A percentile compares a stretch with the other conserved stretches of the same genome.
Conservation (phyloP, 1,140 invertebrate species). For the Conus betulinus region DNA sequence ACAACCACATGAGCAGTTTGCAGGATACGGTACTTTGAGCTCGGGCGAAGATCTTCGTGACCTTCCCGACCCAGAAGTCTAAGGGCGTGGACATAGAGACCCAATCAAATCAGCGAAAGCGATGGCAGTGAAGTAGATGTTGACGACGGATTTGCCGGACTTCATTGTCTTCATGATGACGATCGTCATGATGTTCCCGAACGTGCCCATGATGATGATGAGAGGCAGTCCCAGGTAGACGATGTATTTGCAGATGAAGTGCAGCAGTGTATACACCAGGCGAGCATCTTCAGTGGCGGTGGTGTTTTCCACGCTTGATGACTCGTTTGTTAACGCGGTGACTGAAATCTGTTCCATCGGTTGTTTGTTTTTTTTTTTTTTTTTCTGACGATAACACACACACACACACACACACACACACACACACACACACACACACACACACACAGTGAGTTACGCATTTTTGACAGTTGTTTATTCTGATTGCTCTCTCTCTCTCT, state of each 20-base stretch:
- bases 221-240: neutral
- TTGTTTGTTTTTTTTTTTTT: neutral
- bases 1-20: neutral
- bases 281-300: no score
- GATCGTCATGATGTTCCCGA: conserved; percentile 3
- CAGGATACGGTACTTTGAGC: neutral
- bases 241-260: no score
- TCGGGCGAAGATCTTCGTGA: no score
- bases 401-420: no score
- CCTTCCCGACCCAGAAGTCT: no score
- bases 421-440: no score
- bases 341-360: neutral
- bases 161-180: neutral
- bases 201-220: neutral
- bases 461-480: neutral
- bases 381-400: neutral
- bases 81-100: no score
- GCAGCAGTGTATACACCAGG: no score
- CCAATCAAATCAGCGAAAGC: neutral
- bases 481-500: no score
- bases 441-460: no score
- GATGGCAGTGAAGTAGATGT: neutral
- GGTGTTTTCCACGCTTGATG: no score
- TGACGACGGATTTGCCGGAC: neutral
- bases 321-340: no score